A percentile compares a stretch with the other conserved stretches of the same genome.
phyloP scores from a whole-genome alignment of 1,140 invertebrate genomes.

The Mya arenaria region DNA sequence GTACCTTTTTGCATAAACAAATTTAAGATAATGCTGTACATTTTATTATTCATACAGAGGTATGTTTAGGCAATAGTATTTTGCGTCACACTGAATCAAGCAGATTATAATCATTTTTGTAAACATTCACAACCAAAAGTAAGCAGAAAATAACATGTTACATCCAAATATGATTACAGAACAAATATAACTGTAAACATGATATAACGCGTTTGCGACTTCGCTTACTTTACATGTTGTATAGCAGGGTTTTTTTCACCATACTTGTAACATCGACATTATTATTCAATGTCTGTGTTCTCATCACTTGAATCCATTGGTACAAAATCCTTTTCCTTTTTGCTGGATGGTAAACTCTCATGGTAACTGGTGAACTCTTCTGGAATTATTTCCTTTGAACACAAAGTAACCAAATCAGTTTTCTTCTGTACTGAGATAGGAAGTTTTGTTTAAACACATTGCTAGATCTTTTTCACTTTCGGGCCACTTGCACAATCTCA shows the following conservation, averaged over 20 bases:
- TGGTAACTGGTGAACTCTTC: conserved; percentile 24
- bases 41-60: conserved; percentile 32
- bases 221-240: neutral
- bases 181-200: conserved; percentile 1
- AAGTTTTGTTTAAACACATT: conserved; percentile 16
- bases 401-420: conserved; percentile 38
- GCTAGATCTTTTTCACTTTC: conserved; percentile 10
- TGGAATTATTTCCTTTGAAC: conserved; percentile 38
- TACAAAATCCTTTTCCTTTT: conserved; percentile 36
- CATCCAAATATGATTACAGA: neutral
- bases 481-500: neutral
- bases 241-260: neutral
- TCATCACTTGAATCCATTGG: conserved; percentile 23
- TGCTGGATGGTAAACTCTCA: conserved; percentile 21
- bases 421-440: conserved; percentile 28
- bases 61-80: neutral
- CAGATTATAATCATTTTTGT: neutral
- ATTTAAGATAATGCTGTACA: conserved; percentile 4
- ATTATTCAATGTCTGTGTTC: conserved; percentile 17
- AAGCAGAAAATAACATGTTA: neutral
- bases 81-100: conserved; percentile 6
- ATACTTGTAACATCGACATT: neutral
- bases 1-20: conserved; percentile 10
- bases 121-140: conserved; percentile 1
- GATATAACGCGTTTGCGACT: neutral